Percentiles rank a stretch among this genome's conserved stretches.
Conservation (phyloP, 2,113 vertebrate genomes). For the Toxostoma redivivum region DNA sequence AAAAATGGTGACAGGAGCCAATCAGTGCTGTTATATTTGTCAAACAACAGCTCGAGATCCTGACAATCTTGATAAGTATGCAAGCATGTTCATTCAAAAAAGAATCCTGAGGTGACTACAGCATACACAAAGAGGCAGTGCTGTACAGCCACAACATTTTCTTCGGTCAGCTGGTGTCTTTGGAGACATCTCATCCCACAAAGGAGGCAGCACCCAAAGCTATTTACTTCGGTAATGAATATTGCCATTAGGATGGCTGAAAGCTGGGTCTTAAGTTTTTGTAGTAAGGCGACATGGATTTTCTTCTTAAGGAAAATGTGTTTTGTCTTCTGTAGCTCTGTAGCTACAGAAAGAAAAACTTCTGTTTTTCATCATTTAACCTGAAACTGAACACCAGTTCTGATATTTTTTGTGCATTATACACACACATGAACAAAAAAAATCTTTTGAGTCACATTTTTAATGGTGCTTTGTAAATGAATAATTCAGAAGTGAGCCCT, state of each 20-base stretch:
- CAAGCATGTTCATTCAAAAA: background rate
- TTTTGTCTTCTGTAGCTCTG: background rate
- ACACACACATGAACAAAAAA: background rate
- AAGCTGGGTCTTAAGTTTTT: background rate
- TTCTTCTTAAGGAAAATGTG: background rate
- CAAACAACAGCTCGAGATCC: background rate
- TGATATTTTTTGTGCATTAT: background rate
- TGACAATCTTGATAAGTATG: background rate
- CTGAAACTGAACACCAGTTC: background rate
- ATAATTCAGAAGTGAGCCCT: slow-evolving; percentile 33
- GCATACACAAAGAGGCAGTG: background rate
- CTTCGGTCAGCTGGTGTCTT: background rate
- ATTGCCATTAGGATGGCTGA: background rate
- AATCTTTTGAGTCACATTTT: background rate
- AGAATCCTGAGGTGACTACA: background rate
- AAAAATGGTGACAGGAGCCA: background rate
- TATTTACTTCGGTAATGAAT: background rate
- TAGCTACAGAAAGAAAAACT: background rate
- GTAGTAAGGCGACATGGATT: background rate
- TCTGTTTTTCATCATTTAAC: background rate
- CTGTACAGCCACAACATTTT: background rate
- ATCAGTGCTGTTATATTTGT: background rate
- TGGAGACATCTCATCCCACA: background rate
- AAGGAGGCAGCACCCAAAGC: background rate
- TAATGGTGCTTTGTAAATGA: slow-evolving; percentile 4